Evolutionary conservation across 2,797 vertebrate genomes (phyloP), one percentile per base, ranked within the genome.

Genomic region (Aythya fuligula): DNA sequence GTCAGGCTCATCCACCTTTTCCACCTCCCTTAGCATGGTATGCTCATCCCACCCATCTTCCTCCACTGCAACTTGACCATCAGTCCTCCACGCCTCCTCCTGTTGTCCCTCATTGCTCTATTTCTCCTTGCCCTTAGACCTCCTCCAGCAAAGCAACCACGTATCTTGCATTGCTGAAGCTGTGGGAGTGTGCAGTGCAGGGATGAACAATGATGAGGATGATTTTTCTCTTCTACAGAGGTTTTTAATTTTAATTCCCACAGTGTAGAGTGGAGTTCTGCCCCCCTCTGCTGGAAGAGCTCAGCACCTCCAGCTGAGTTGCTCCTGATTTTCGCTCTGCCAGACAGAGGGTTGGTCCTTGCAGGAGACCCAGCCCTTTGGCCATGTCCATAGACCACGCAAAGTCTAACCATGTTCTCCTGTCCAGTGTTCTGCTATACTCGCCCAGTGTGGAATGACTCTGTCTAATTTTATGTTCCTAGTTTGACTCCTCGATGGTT

Each of bases 261-360:
- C 34, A 2, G 32, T 0, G 9, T 54, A 64, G 24, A 61, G 85
- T 93, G 94, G 94, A 94, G 95, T 91, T 96, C 81, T 97, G 77
- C 86, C 95, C 95, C 95, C 94, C 95, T 96, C 95, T 97, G 39
- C 95, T 97, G 95, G 95, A 97, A 89, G 34, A 95, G 86, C 88
- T 91, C 86, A 93, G 90, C 81, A 90, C 77, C 94, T 94, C 93
- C 80, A 85, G 34, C 57, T 54, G 70, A 94, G 85, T 36, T 75
- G 57, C 66, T 89, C 43, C 43, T 78, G 43, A 3, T 45, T 43
- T 85, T 47, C 0, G 0, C 16, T 93, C 32, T 67, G 13, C 25
- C 54, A 72, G 65, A 10, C 16, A 14, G 32, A 11, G 3, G 5
- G 6, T 21, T 58, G 69, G 6, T 53, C 15, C 13, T 54, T 61